Conservation (phyloP, 2,113 vertebrate species). For the Naja naja region DNA sequence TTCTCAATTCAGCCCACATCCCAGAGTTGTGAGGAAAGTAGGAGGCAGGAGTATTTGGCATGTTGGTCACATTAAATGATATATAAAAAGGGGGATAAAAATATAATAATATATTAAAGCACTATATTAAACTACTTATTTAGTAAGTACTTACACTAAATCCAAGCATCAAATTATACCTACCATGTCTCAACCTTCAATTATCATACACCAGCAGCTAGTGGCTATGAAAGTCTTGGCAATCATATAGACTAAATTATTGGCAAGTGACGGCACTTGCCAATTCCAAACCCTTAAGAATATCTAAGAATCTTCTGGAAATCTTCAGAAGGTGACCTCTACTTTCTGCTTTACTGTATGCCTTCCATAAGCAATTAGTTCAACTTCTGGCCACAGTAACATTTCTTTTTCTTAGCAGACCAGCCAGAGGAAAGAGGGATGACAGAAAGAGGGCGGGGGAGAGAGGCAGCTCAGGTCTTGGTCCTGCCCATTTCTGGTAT, state of each 20-base stretch:
- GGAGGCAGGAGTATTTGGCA: background rate
- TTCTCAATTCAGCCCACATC: background rate
- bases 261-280: background rate
- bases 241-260: background rate
- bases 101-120: background rate
- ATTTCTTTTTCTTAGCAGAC: background rate
- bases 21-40: background rate
- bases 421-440: background rate
- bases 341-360: background rate
- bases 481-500: background rate
- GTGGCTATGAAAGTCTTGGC: background rate
- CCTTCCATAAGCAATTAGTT: background rate
- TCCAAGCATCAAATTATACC: background rate
- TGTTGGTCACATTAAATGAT: background rate
- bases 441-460: background rate
- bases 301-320: background rate
- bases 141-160: background rate
- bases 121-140: background rate
- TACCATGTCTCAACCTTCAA: background rate
- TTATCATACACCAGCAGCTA: background rate
- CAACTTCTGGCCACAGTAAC: background rate
- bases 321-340: background rate
- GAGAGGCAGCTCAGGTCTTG: background rate
- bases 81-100: background rate
- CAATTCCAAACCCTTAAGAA: background rate